phyloP scores from a whole-genome alignment of 2,797 vertebrate genomes.

The Typhlichthys subterraneus region DNA sequence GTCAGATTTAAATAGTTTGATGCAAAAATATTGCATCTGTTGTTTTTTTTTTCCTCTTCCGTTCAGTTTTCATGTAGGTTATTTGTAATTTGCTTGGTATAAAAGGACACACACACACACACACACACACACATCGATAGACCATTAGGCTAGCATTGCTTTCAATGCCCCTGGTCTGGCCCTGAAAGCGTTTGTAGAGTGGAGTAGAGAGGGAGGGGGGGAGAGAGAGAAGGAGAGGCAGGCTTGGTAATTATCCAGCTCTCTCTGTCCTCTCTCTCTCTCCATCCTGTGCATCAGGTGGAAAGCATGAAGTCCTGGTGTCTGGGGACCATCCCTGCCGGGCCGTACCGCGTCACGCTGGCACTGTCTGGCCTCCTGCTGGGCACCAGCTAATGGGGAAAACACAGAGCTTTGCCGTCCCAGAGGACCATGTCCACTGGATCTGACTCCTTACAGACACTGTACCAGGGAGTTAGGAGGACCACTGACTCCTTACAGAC shows the following conservation, averaged over 20 bases:
- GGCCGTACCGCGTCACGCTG: slow-evolving; percentile 44
- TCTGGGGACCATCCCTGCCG: slow-evolving; percentile 68
- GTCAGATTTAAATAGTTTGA: no score
- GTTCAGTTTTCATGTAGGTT: no score
- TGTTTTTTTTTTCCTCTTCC: no score
- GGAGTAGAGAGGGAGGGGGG: slow-evolving; percentile 40
- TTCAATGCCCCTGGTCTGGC: slow-evolving; percentile 72
- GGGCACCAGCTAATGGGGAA: slow-evolving; percentile 60
- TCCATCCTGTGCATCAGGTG: slow-evolving; percentile 63
- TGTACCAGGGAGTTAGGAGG: slow-evolving; percentile 26
- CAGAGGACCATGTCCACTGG: slow-evolving; percentile 61
- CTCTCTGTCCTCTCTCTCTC: slow-evolving; percentile 61
- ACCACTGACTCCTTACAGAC: neutral
- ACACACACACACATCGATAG: slow-evolving; percentile 60
- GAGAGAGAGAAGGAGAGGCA: slow-evolving; percentile 17
- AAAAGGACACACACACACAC: slow-evolving; percentile 24
- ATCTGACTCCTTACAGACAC: slow-evolving; percentile 29
- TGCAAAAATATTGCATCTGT: no score
- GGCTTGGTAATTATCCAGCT: slow-evolving; percentile 66
- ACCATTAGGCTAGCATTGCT: slow-evolving; percentile 74
- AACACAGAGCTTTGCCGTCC: slow-evolving; percentile 66
- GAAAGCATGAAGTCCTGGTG: slow-evolving; percentile 69
- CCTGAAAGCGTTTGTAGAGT: slow-evolving; percentile 67
- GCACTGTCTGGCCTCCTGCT: slow-evolving; percentile 60
- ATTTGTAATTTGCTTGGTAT: neutral